Evolutionary conservation across 2,113 vertebrate genomes (phyloP).

Genomic region (Megaleporinus macrocephalus): DNA sequence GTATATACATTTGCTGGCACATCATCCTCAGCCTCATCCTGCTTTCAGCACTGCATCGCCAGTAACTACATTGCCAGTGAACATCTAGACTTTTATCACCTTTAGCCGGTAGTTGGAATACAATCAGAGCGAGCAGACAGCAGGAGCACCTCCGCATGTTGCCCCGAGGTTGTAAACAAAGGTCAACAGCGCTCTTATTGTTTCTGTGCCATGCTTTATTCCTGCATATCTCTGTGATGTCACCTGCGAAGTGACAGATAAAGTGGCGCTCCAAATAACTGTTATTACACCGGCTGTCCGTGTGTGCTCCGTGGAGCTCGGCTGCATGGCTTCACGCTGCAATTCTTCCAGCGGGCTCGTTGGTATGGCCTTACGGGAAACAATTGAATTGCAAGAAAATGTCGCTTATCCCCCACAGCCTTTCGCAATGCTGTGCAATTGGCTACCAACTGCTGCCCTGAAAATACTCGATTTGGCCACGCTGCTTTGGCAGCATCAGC

Average conservation of each 20-base stretch:
- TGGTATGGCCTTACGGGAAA: conserved; percentile 55
- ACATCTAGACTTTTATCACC: conserved; percentile 12
- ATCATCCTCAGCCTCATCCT: conserved; percentile 1
- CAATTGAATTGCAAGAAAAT: conserved; percentile 62
- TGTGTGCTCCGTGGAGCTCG: conserved; percentile 48
- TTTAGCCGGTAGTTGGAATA: conserved; percentile 45
- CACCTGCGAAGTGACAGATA: conserved; percentile 68
- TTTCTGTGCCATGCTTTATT: conserved; percentile 73
- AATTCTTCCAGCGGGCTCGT: conserved; percentile 63
- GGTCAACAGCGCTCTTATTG: conserved; percentile 75
- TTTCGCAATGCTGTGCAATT: conserved; percentile 56
- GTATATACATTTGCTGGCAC: neutral
- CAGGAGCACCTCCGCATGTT: conserved; percentile 64
- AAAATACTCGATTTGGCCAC: conserved; percentile 56
- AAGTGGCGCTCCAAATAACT: conserved; percentile 66
- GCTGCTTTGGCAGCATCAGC: conserved; percentile 20
- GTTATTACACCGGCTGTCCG: conserved; percentile 65
- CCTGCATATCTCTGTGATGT: conserved; percentile 66
- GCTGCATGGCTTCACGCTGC: conserved; percentile 41
- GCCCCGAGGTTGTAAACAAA: conserved; percentile 71
- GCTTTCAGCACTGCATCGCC: neutral
- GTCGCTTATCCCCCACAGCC: conserved; percentile 66
- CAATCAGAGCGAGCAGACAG: conserved; percentile 64
- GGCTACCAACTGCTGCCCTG: conserved; percentile 43
- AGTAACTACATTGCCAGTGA: neutral